A percentile compares a stretch with the other conserved stretches of the same genome.
Conservation (phyloP, 2,113 vertebrate genomes). For the Psittacus erithacus region DNA sequence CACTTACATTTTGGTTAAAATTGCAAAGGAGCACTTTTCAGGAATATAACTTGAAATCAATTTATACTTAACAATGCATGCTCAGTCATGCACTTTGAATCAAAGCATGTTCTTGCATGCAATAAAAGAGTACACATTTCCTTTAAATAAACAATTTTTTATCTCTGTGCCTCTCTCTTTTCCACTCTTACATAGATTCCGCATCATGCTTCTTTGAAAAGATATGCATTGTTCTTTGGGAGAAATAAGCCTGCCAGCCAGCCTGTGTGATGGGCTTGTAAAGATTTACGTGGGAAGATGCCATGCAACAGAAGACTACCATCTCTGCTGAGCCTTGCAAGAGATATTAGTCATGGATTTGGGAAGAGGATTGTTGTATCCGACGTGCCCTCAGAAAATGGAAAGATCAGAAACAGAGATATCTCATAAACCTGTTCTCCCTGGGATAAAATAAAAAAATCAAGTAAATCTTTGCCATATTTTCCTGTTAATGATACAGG, state of each 20-base stretch:
- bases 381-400: neutral
- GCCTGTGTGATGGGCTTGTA: neutral
- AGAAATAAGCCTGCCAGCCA: neutral
- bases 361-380: neutral
- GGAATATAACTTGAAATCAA: neutral
- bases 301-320: neutral
- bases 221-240: neutral
- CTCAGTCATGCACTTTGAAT: neutral
- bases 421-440: neutral
- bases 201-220: neutral
- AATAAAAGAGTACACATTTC: neutral
- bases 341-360: neutral
- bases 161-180: neutral
- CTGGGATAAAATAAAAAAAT: neutral
- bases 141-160: neutral
- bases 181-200: neutral
- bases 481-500: fast-evolving
- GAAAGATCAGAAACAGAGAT: neutral
- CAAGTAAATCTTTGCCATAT: neutral
- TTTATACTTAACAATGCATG: neutral
- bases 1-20: neutral
- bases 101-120: neutral
- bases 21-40: neutral
- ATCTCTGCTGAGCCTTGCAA: neutral
- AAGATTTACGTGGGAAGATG: neutral